Percentiles rank a stretch among this genome's conserved stretches.
These are phyloP conservation scores for Chrysopa pallens DNA, from an alignment of 1,140 invertebrate genomes.

Conservation along the genomic window DNA sequence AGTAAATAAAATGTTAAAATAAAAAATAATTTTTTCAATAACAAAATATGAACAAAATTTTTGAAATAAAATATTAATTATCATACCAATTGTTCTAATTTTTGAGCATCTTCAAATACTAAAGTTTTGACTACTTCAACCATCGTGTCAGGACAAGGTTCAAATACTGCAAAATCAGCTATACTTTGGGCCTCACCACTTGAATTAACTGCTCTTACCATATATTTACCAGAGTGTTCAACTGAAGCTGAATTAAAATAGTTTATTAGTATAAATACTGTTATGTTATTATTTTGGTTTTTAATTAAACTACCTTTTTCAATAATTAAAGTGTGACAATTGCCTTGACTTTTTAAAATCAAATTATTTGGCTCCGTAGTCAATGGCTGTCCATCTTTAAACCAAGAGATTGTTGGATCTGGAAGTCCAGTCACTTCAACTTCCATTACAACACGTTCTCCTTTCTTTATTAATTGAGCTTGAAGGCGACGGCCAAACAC, in stretches of 20 bases:
- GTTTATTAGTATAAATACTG: background rate
- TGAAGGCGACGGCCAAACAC: constrained; percentile 63
- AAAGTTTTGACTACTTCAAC: constrained; percentile 46
- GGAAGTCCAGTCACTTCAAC: constrained; percentile 62
- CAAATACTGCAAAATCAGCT: constrained; percentile 55
- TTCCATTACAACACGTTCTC: constrained; percentile 55
- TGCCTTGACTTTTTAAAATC: constrained; percentile 40
- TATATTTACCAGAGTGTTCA: constrained; percentile 49
- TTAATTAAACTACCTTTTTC: constrained; percentile 36
- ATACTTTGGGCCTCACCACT: constrained; percentile 60
- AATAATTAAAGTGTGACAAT: constrained; percentile 44
- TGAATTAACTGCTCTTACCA: constrained; percentile 48
- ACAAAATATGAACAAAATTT: no score
- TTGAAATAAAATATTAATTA: background rate
- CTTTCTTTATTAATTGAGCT: constrained; percentile 52
- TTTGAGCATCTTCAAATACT: constrained; percentile 34
- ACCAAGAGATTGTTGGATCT: constrained; percentile 53
- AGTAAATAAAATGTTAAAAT: no score
- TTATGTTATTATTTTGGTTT: background rate
- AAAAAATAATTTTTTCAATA: no score
- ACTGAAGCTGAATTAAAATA: constrained; percentile 26
- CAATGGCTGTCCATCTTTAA: constrained; percentile 45
- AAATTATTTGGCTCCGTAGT: constrained; percentile 23
- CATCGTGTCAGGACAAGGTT: constrained; percentile 47
- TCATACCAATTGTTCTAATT: constrained; percentile 22